Base-by-base conservation (phyloP, 2,888 invertebrate genomes). In the Patella caerulea region DNA sequence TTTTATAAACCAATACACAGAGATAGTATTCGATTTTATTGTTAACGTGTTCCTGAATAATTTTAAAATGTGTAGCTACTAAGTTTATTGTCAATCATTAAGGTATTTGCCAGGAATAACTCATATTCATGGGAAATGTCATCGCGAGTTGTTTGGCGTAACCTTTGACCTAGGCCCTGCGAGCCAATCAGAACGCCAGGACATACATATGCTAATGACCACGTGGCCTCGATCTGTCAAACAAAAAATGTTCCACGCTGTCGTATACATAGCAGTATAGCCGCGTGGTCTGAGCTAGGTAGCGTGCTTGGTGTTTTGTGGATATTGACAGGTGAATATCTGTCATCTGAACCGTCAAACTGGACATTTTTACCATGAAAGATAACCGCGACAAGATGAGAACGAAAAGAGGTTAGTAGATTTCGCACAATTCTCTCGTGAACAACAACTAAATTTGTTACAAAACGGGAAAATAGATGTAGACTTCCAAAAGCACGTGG, bases 191-290 rank as follows among this genome's bases (percentile, higher is more conserved):
- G 69, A 52, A 70, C 7, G 59, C 19, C 34, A 34, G 34, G 34
- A 59, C 74, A 81, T 77, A 75, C 56, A 69, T 77, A 82, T 82
- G 78, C 77, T 81, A 83, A 75, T 76, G 72, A 71, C 74, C 86
- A 86, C 86, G 86, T 86, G 86, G 82, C 81, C 75, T 75, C 78
- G 80, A 83, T 83, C 85, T 86, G 86, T 86, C 86, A 86, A 86
- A 86, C 84, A 79, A 83, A 76, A 74, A 77, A 77, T 79, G 69
- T 77, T 72, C 72, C 72, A 80, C 82, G 78, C 82, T 79, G 79
- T 80, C 76, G 75, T 71, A 79, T 77, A 78, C 74, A 73, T 77
- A 81, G 78, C 71, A 77, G 78, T 71, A 55, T 78, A 79, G 78
- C 84, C 83, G 84, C 84, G 84, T 85, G 83, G 83, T 81, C 78